Conservation (phyloP, 2,888 invertebrate genomes). For the Sussaba pulchella region DNA sequence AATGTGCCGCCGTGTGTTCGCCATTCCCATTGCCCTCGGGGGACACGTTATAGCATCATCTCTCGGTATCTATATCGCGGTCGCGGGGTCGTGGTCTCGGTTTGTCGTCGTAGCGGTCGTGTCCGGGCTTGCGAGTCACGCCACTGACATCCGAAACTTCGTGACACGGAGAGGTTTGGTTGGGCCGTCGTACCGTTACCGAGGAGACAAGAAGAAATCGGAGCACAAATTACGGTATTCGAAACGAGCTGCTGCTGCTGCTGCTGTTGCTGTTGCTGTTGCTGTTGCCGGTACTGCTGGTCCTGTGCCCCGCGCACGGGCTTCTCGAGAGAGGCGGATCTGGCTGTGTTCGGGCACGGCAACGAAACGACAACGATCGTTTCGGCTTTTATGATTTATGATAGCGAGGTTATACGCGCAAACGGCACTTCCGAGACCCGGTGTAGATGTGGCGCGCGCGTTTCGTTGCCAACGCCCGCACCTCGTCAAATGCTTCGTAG, state of each 20-base stretch:
- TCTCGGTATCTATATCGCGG: slow-evolving; percentile 30
- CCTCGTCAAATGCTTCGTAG: slow-evolving; percentile 13
- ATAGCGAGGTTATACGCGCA: slow-evolving; percentile 8
- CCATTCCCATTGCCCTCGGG: slow-evolving; percentile 12
- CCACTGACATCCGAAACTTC: slow-evolving; percentile 64
- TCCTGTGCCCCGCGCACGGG: too few species aligned
- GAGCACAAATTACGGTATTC: slow-evolving; percentile 68
- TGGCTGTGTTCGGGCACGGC: slow-evolving; percentile 8
- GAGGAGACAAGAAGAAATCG: slow-evolving; percentile 58
- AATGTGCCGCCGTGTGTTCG: neutral
- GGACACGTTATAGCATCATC: neutral
- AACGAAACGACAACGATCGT: slow-evolving; percentile 20
- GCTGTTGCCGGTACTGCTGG: neutral
- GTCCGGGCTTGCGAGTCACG: slow-evolving; percentile 63
- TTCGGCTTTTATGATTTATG: slow-evolving; percentile 65
- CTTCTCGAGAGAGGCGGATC: slow-evolving; percentile 46
- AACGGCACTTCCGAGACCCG: slow-evolving; percentile 9
- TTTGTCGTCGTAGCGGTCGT: slow-evolving; percentile 54
- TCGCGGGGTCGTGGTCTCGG: slow-evolving; percentile 54
- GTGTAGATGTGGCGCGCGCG: neutral
- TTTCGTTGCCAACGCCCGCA: slow-evolving; percentile 43
- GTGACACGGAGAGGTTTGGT: slow-evolving; percentile 59
- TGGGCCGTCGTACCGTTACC: slow-evolving; percentile 61
- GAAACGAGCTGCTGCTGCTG: slow-evolving; percentile 40
- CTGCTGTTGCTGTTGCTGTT: slow-evolving; percentile 20